Evolutionary conservation across 30 jellyfish, hydroid and myxozoan species (phyloP), one percentile per base, ranked within the genome.

Genomic region (Aurelia aurita): DNA sequence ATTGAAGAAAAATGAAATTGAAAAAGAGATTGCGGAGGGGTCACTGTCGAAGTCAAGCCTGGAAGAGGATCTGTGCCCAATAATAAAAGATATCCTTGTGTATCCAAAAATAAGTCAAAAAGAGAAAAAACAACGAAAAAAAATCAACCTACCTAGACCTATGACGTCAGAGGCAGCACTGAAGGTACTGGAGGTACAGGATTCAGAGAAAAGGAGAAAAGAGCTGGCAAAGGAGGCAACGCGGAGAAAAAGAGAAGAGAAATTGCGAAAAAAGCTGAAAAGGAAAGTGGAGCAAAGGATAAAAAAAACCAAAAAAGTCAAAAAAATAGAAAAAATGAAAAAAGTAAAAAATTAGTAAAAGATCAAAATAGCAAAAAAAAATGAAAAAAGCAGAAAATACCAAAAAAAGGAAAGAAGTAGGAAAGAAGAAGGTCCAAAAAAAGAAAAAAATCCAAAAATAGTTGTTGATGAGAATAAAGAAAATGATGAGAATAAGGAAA

Each of bases 101-200:
- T 76, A 22, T 46, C 87, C 87, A 15, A 26, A 45, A 32, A 31
- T 7, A n/a, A 10, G 2, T 29, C 27, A 28, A 28, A 15, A 14
- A 2, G 46, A 57, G 62, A 76, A 15, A 57, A 57, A 76, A 39
- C 23, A 1, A 32, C 29, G 51, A 22, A 18, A 44, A 69, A 46
- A 72, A 72, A 32, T 72, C 12, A 45, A 21, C 46, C 68, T 72
- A 1, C 71, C 84, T 2, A 23, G 84, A 2, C 84, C 44, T 46
- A 3, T 72, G 71, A 46, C 69, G 3, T 34, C 83, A 35, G 66
- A 44, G 21, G 66, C 66, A 11, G 83, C 68, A 20, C 26, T 71
- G 19, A 72, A 72, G 39, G 28, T 72, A 18, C 85, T 72, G 15
- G 85, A 72, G 32, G 28, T 34, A 2, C 71, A 72, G 55, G 72